Evolutionary conservation across 2,113 vertebrate genomes (phyloP).

Genomic region (Rhadina sibilatrix): DNA sequence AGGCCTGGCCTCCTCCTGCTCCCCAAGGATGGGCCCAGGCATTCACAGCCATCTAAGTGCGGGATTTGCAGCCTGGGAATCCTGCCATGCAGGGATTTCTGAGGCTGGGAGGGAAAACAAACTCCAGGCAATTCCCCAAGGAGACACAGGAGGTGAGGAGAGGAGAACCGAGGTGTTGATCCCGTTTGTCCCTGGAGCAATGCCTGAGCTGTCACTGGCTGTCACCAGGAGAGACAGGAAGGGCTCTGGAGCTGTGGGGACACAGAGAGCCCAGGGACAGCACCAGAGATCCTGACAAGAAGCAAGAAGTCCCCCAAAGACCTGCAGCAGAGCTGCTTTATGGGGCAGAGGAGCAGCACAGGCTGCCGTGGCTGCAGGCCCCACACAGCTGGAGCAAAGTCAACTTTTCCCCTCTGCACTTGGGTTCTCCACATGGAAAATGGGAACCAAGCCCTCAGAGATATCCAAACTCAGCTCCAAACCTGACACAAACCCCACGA

Average conservation of each 20-base stretch:
- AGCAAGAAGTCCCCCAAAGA: neutral
- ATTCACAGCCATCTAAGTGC: rapidly evolving
- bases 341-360: neutral
- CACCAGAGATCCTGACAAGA: neutral
- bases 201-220: neutral
- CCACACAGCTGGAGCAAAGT: neutral
- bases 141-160: neutral
- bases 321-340: neutral
- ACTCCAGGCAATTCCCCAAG: neutral
- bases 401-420: neutral
- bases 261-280: neutral
- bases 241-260: rapidly evolving
- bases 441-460: rapidly evolving
- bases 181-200: neutral
- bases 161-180: neutral
- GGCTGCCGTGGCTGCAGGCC: neutral
- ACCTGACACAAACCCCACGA: neutral
- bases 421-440: neutral
- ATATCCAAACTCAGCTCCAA: neutral
- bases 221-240: neutral
- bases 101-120: neutral
- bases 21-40: neutral
- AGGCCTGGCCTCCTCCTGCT: neutral
- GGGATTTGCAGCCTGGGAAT: neutral
- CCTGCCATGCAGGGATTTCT: neutral